Evolutionary conservation across 2,888 invertebrate genomes (phyloP), one percentile per base, ranked within the genome.

Genomic region (Oxystoma pomonae): DNA sequence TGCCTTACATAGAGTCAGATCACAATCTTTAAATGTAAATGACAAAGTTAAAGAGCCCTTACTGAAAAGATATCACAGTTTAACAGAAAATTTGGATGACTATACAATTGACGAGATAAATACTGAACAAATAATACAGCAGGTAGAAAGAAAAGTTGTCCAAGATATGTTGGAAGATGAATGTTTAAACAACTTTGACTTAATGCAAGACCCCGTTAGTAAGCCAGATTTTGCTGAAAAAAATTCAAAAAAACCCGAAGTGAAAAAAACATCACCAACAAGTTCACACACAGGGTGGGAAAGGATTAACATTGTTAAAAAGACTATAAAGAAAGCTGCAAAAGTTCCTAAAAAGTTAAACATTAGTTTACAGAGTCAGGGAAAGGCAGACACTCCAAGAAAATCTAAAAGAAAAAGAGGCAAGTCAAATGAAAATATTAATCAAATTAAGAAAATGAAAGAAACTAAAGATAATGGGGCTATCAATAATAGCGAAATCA

Each of bases 81-180:
- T 66, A 22, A 16, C 64, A 18, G 55, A 56, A 49, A 61, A 59
- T 2, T 49, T 18, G 59, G 66, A 64, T 49, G 49, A 65, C 59
- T 66, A 66, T 52, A 55, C 20, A 58, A 65, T 67, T 55, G 65
- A 63, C 58, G 67, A 67, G 16, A 55, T 61, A 49, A 18, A 59
- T 20, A 65, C 67, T 20, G 67, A 67, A 61, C 52, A 55, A 5
- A 17, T 67, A 1, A 50, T 65, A 3, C 64, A 63, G 57, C 63
- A 66, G 58, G 66, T 60, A 17, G 68, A 73, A 57, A 70, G 70
- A 62, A 69, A 69, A 7, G 69, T 71, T 22, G 52, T 75, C 7
- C 62, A 72, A n/a, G 65, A 74, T 63, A 65, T 75, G 57, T 65
- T 75, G 16, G 77, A 77, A 68, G 73, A 75, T 52, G 70, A 74